These are phyloP conservation scores for Chaetogeoica ovagalla DNA, from an alignment of 2,888 invertebrate species.

Conservation along the genomic window DNA sequence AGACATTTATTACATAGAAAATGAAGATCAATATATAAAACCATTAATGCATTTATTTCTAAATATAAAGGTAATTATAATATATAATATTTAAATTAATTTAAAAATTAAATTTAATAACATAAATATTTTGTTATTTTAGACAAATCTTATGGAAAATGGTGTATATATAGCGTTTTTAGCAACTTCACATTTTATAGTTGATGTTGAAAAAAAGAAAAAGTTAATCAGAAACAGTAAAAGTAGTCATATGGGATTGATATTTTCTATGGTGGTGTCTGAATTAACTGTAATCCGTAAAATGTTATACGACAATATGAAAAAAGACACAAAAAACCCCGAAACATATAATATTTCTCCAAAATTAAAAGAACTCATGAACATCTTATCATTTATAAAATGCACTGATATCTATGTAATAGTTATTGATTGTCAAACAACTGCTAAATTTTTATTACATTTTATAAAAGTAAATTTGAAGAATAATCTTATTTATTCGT, in stretches of 20 bases:
- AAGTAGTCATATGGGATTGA: background rate
- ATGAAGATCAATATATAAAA: background rate
- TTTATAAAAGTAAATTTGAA: conserved; percentile 63
- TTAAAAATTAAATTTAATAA: background rate
- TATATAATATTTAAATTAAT: background rate
- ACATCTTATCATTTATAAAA: conserved; percentile 64
- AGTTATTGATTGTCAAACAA: conserved; percentile 73
- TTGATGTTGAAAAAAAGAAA: conserved; percentile 33
- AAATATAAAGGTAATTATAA: conserved; percentile 24
- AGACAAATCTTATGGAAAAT: conserved; percentile 21
- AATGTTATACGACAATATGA: conserved; percentile 32
- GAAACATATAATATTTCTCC: conserved; percentile 63
- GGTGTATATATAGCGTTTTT: conserved; percentile 28
- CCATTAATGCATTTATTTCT: conserved; percentile 15
- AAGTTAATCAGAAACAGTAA: conserved; percentile 3
- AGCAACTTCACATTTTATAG: conserved; percentile 30
- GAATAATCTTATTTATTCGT: background rate
- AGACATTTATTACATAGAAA: background rate
- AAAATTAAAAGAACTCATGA: conserved; percentile 68
- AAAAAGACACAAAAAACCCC: background rate
- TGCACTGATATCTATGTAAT: conserved; percentile 63
- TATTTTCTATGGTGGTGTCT: background rate
- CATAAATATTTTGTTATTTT: background rate
- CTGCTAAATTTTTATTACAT: conserved; percentile 75
- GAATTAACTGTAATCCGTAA: conserved; percentile 44